Conservation (phyloP, 2,113 vertebrate genomes). For the Lagenorhynchus albirostris region DNA sequence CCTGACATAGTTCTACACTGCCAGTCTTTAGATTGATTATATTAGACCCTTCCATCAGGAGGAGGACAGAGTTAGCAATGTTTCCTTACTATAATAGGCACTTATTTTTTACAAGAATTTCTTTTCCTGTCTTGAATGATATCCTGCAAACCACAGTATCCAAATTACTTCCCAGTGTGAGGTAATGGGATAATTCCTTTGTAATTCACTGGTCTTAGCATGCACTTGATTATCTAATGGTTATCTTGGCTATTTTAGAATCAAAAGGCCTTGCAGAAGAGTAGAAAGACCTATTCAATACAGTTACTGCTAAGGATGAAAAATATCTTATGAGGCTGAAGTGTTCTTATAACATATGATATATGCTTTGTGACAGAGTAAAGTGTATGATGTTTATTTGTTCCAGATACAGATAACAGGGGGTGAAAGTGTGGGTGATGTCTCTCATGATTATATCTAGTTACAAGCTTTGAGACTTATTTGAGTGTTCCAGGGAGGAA, state of each 20-base stretch:
- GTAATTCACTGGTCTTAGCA: not conserved
- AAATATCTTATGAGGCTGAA: not conserved
- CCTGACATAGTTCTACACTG: not conserved
- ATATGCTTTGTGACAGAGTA: not conserved
- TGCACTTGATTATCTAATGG: not conserved
- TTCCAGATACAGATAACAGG: not conserved
- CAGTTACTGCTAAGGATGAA: not conserved
- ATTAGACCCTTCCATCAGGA: not conserved
- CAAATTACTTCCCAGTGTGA: not conserved
- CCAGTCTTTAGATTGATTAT: not conserved
- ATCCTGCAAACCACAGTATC: not conserved
- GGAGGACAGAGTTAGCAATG: not conserved
- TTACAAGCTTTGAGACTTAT: not conserved
- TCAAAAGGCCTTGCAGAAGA: not conserved
- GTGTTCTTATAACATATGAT: not conserved
- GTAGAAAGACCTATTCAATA: not conserved
- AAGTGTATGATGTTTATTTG: not conserved
- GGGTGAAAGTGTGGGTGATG: not conserved
- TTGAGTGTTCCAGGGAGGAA: not conserved
- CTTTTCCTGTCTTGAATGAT: not conserved
- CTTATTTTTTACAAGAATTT: not conserved
- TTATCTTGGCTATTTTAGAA: not conserved
- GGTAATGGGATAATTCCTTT: not conserved
- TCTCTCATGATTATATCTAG: not conserved
- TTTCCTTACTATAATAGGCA: not conserved